phyloP scores from a whole-genome alignment of 1,140 invertebrate species.

The Limonius californicus region DNA sequence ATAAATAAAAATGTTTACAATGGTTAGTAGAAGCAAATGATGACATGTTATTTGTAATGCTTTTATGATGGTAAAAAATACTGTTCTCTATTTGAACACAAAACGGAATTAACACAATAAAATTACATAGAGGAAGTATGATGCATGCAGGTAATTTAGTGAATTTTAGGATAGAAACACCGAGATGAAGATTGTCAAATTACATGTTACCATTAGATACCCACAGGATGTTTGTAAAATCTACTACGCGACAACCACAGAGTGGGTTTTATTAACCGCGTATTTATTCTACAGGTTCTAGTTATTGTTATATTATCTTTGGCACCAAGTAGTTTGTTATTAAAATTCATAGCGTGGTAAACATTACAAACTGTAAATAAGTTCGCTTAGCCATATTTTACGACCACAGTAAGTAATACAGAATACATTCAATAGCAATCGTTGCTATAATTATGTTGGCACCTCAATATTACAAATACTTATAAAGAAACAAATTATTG shows the following conservation, averaged over 20 bases:
- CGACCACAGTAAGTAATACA: conserved; percentile 17
- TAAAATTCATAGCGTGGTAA: neutral
- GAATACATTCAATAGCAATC: conserved; percentile 13
- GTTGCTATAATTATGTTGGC: conserved; percentile 22
- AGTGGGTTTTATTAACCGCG: neutral
- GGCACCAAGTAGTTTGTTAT: neutral
- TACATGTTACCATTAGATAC: conserved; percentile 16
- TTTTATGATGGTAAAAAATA: no score
- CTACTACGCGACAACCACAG: neutral
- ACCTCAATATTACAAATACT: conserved; percentile 18
- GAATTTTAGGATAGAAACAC: conserved; percentile 23
- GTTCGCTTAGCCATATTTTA: neutral
- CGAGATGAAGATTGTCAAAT: conserved; percentile 35
- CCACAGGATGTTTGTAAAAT: conserved; percentile 16
- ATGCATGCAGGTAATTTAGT: conserved; percentile 7
- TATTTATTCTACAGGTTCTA: neutral
- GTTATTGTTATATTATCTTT: no score
- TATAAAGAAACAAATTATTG: conserved; percentile 3
- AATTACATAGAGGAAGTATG: conserved; percentile 3
- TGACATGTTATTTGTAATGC: no score
- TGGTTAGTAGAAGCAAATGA: no score
- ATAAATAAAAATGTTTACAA: no score
- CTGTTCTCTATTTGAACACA: no score
- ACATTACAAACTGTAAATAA: conserved; percentile 14
- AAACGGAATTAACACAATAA: no score